Evolutionary conservation across 2,888 invertebrate genomes (phyloP).

Genomic region (Brachynemurus nebulosus): DNA sequence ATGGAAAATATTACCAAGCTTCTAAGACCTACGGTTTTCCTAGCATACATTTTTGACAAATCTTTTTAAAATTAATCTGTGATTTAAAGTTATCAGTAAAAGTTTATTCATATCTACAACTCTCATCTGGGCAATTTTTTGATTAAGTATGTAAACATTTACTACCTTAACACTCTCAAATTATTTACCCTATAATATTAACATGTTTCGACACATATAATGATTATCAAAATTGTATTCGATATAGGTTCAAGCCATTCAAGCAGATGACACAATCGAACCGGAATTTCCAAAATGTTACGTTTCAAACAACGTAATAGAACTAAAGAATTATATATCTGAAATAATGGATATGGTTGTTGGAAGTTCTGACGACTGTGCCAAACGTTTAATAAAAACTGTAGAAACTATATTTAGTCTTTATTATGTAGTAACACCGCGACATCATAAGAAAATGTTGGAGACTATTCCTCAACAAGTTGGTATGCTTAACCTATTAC

Average conservation of each 20-base stretch:
- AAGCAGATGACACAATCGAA: conserved; percentile 33
- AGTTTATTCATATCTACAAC: too few relatives aligned
- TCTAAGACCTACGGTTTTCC: too few relatives aligned
- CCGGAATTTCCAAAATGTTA: conserved; percentile 41
- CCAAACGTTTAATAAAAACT: conserved; percentile 51
- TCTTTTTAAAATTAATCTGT: too few relatives aligned
- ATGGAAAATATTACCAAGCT: too few relatives aligned
- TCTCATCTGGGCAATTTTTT: too few relatives aligned
- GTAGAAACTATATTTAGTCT: conserved; percentile 59
- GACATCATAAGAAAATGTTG: conserved; percentile 64
- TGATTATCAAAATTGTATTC: not conserved
- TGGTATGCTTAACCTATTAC: conserved; percentile 35
- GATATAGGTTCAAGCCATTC: conserved; percentile 31
- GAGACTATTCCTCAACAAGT: conserved; percentile 79
- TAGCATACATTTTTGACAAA: too few relatives aligned
- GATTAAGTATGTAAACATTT: too few relatives aligned
- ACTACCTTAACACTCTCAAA: too few relatives aligned
- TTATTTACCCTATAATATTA: too few relatives aligned
- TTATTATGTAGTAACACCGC: conserved; percentile 64
- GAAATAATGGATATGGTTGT: conserved; percentile 52
- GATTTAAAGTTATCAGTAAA: too few relatives aligned
- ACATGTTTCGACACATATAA: too few relatives aligned
- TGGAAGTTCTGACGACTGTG: conserved; percentile 43
- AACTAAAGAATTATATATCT: conserved; percentile 47
- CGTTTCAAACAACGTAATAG: conserved; percentile 46